Evolutionary conservation across 2,888 invertebrate genomes (phyloP).

Genomic region (Zaprionus obscuricornis): DNA sequence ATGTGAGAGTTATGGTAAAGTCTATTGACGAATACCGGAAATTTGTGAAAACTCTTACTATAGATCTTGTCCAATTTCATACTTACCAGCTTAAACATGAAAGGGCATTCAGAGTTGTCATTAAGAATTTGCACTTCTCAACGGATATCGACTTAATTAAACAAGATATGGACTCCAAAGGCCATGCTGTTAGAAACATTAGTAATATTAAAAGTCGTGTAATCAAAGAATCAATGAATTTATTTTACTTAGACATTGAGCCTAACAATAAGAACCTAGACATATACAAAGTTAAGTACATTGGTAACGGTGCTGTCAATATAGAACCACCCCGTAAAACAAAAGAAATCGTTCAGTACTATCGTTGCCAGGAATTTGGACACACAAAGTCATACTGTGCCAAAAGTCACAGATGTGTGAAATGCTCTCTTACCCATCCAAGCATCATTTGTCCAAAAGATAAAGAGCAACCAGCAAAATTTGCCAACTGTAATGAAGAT

Average conservation of each 20-base stretch:
- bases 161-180: constrained; percentile 14
- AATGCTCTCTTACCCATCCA: constrained; percentile 25
- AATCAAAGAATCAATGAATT: constrained; percentile 21
- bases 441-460: constrained; percentile 19
- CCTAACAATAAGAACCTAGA: constrained; percentile 21
- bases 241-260: constrained; percentile 21
- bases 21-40: no score
- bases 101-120: no score
- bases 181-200: constrained; percentile 20
- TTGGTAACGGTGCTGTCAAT: no score
- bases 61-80: no score
- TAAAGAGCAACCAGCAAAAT: constrained; percentile 21
- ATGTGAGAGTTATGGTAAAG: no score
- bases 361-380: constrained; percentile 31
- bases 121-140: no score
- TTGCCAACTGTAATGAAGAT: constrained; percentile 21
- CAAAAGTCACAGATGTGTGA: constrained; percentile 24
- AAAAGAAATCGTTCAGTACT: constrained; percentile 25
- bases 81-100: no score
- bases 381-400: constrained; percentile 34
- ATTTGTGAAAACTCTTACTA: no score
- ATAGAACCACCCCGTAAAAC: no score
- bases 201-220: constrained; percentile 20
- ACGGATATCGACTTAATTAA: no score
- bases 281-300: constrained; percentile 23